Evolutionary conservation across 2,888 invertebrate genomes (phyloP).

Genomic region (Muscina levida): DNA sequence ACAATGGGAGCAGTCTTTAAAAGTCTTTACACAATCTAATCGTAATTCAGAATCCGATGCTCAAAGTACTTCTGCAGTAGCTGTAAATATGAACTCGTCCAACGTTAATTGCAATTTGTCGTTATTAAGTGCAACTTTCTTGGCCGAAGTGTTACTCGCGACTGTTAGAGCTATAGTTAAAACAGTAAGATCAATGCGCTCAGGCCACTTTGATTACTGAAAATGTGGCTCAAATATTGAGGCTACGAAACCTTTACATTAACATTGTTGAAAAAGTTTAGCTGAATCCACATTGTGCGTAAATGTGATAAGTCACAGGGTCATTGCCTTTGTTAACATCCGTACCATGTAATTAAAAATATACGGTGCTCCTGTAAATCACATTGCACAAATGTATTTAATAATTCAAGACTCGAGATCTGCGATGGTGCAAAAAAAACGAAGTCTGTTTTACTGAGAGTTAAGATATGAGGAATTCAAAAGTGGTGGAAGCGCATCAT

Average conservation of each 20-base stretch:
- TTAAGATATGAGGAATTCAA: neutral
- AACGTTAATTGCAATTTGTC: conserved; percentile 10
- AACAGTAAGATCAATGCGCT: no score
- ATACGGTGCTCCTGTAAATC: conserved; percentile 51
- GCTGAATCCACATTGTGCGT: conserved; percentile 29
- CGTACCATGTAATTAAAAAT: conserved; percentile 65
- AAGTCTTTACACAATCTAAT: conserved; percentile 2
- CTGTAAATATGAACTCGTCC: neutral
- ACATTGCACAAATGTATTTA: conserved; percentile 43
- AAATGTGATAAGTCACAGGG: conserved; percentile 24
- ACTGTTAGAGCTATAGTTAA: conserved; percentile 39
- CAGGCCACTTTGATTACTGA: no score
- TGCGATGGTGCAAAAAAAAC: neutral
- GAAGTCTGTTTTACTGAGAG: conserved; percentile 4
- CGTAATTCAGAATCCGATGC: neutral
- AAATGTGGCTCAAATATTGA: conserved; percentile 36
- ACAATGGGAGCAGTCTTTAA: no score
- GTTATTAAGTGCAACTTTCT: neutral
- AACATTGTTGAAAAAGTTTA: no score
- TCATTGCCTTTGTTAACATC: conserved; percentile 23
- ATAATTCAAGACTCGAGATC: conserved; percentile 29
- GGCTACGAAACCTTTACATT: conserved; percentile 13
- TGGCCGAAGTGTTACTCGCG: conserved; percentile 35
- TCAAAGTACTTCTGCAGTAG: neutral
- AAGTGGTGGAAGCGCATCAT: conserved; percentile 46